Conservation (phyloP, 2,888 invertebrate species). For the Eilema caniola region DNA sequence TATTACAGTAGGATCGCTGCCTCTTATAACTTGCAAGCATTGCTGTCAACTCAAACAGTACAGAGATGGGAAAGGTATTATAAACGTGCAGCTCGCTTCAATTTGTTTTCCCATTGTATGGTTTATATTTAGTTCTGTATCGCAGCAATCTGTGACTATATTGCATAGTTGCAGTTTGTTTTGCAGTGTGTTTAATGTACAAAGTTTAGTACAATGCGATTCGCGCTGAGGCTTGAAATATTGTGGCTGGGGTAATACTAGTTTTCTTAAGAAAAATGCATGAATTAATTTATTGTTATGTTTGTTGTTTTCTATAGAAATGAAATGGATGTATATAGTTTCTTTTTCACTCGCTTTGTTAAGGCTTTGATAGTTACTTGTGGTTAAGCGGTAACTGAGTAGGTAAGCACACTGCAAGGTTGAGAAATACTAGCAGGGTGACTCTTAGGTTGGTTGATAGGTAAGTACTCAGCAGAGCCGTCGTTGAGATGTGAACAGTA, state of each 20-base stretch:
- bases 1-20: slow-evolving; percentile 10
- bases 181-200: neutral
- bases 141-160: neutral
- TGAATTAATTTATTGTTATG: neutral
- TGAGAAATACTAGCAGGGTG: neutral
- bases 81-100: slow-evolving; percentile 53
- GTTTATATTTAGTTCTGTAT: slow-evolving; percentile 21
- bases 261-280: neutral
- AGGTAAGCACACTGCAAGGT: neutral
- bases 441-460: neutral
- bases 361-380: neutral
- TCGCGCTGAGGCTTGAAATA: neutral
- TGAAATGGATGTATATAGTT: too few species aligned
- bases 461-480: too few species aligned
- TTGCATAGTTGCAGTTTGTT: neutral
- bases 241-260: slow-evolving; percentile 1
- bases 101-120: slow-evolving; percentile 61
- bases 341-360: neutral
- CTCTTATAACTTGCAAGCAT: slow-evolving; percentile 32
- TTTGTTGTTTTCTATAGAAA: too few species aligned
- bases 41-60: slow-evolving; percentile 62
- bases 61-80: slow-evolving; percentile 52
- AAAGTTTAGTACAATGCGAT: neutral
- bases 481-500: too few species aligned
- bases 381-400: too few species aligned